These are phyloP conservation scores for Stenoptilia bipunctidactyla DNA, from an alignment of 2,888 invertebrate genomes.

Conservation along the genomic window DNA sequence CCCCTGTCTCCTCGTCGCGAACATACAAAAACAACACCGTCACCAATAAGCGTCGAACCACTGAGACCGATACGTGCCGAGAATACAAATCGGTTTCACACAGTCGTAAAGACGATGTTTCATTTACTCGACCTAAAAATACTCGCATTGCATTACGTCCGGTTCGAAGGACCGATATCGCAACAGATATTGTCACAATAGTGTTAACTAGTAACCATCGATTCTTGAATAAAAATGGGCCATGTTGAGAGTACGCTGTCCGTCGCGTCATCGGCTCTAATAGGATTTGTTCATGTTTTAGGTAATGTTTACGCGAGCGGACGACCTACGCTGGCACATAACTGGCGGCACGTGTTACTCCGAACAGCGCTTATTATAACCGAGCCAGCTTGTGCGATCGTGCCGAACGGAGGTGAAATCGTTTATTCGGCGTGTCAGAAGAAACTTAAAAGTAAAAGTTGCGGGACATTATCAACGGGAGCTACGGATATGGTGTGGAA, in stretches of 20 bases:
- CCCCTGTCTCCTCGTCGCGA: constrained; percentile 12
- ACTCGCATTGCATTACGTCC: background rate
- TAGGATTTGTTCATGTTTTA: constrained; percentile 26
- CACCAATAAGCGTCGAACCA: background rate
- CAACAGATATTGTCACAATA: constrained; percentile 1
- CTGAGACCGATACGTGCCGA: no score
- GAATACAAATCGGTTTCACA: no score
- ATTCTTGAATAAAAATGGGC: background rate
- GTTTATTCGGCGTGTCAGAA: no score
- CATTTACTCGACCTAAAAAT: no score
- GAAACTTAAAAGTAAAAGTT: no score
- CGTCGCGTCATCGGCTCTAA: constrained; percentile 23
- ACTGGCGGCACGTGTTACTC: no score
- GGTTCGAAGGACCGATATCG: constrained; percentile 1
- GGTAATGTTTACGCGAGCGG: constrained; percentile 19
- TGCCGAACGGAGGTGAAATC: no score
- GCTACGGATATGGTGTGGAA: no score
- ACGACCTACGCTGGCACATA: background rate
- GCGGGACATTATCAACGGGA: no score
- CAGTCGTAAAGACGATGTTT: no score
- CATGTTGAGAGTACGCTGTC: background rate
- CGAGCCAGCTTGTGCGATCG: no score
- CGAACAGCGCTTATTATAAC: no score
- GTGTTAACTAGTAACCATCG: background rate
- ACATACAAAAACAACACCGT: constrained; percentile 4